Conservation (phyloP, 2,888 invertebrate species). For the Sympetrum striolatum region DNA sequence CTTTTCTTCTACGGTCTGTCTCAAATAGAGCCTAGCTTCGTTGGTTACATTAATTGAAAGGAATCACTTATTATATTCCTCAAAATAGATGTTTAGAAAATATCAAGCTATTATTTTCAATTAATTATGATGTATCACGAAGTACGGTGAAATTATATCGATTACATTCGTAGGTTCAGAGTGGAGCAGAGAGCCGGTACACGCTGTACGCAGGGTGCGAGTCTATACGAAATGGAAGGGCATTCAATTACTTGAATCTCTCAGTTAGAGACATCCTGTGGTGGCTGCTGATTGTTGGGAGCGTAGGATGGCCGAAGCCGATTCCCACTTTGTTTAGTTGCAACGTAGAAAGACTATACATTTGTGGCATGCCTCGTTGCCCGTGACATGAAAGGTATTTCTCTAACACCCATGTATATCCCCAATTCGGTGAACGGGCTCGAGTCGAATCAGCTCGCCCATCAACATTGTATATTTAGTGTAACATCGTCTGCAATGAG, state of each 20-base stretch:
- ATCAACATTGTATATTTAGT: slow-evolving; percentile 1
- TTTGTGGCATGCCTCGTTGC: slow-evolving; percentile 8
- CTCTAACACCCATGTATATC: slow-evolving; percentile 34
- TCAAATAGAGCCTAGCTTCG: no score
- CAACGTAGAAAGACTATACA: neutral
- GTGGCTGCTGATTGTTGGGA: neutral
- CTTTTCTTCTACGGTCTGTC: no score
- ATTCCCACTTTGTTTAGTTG: neutral
- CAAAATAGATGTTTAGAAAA: no score
- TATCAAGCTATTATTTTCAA: no score
- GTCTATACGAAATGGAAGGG: neutral
- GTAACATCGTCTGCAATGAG: slow-evolving; percentile 16
- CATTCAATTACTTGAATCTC: neutral
- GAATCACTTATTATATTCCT: no score
- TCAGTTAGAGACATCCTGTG: neutral
- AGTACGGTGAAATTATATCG: no score
- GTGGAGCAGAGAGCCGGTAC: neutral
- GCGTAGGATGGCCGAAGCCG: neutral
- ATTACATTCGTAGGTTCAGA: neutral
- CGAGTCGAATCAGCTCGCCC: slow-evolving; percentile 40
- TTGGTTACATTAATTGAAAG: no score
- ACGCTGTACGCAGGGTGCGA: neutral
- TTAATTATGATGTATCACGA: no score
- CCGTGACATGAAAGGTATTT: slow-evolving; percentile 33
- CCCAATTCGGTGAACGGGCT: slow-evolving; percentile 27